Percentiles rank a stretch among this genome's conserved stretches.
These are phyloP conservation scores for Agapostemon virescens DNA, from an alignment of 2,888 invertebrate species.

Conservation along the genomic window DNA sequence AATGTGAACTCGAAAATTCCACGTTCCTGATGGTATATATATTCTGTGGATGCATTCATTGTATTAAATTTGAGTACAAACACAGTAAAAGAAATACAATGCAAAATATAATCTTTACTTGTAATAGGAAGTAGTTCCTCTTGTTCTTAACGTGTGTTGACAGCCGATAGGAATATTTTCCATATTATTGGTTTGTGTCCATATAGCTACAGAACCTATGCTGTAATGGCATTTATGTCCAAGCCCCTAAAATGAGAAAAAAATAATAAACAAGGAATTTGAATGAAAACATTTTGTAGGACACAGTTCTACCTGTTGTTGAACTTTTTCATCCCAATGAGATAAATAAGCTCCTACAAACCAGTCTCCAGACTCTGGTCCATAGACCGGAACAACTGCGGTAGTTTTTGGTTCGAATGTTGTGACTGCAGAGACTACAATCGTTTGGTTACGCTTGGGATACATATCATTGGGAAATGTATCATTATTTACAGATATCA, in stretches of 20 bases:
- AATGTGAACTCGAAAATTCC: constrained; percentile 79
- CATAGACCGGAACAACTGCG: constrained; percentile 79
- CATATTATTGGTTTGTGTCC: constrained; percentile 79
- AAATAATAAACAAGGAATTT: constrained; percentile 10
- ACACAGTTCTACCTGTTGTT: constrained; percentile 78
- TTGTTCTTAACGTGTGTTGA: constrained; percentile 75
- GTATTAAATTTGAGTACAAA: constrained; percentile 9
- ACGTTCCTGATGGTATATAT: constrained; percentile 80
- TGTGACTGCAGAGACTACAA: constrained; percentile 75
- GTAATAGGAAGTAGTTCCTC: constrained; percentile 80
- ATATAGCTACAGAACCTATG: constrained; percentile 81
- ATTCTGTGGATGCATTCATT: constrained; percentile 74
- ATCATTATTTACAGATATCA: constrained; percentile 81
- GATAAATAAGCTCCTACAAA: constrained; percentile 81
- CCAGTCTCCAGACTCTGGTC: constrained; percentile 81
- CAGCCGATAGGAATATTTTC: constrained; percentile 79
- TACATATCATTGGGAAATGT: constrained; percentile 80
- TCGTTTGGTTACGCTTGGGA: constrained; percentile 70
- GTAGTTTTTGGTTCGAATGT: constrained; percentile 79
- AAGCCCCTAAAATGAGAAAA: constrained; percentile 76
- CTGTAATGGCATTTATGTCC: constrained; percentile 81
- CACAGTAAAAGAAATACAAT: neutral
- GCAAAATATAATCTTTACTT: constrained; percentile 75
- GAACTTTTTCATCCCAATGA: constrained; percentile 80
- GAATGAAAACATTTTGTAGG: constrained; percentile 11